phyloP scores from a whole-genome alignment of 2,113 vertebrate genomes.

The Neotoma lepida region DNA sequence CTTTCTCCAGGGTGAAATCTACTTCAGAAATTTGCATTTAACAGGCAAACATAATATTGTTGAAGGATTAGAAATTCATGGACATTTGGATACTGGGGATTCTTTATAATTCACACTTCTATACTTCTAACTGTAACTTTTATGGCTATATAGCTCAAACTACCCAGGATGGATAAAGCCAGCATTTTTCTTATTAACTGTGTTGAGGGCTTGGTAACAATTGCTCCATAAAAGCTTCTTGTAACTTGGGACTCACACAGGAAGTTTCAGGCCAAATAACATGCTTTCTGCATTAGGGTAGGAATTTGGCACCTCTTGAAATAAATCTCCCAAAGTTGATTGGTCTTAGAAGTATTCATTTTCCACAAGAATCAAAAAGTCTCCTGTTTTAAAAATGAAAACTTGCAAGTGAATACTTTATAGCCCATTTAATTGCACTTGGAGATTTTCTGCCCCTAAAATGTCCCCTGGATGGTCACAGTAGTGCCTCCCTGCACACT shows the following conservation, averaged over 20 bases:
- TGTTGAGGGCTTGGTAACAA: slow-evolving; percentile 69
- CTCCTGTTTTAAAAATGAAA: slow-evolving; percentile 73
- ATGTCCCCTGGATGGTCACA: slow-evolving; percentile 57
- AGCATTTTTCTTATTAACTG: slow-evolving; percentile 78
- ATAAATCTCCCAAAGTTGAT: slow-evolving; percentile 68
- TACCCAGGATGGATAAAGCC: slow-evolving; percentile 68
- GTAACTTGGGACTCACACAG: slow-evolving; percentile 62
- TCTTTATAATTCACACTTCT: slow-evolving; percentile 76
- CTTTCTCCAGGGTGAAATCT: slow-evolving; percentile 76
- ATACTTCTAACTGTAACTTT: slow-evolving; percentile 76
- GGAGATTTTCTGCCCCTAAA: slow-evolving; percentile 65
- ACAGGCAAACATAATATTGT: slow-evolving; percentile 76
- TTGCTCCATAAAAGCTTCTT: slow-evolving; percentile 57
- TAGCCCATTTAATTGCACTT: slow-evolving; percentile 68
- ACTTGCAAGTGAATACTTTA: slow-evolving; percentile 66
- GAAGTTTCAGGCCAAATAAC: slow-evolving; percentile 54
- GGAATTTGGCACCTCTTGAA: slow-evolving; percentile 56
- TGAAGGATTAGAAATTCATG: slow-evolving; percentile 82
- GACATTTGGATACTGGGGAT: slow-evolving; percentile 77
- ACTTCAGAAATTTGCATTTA: slow-evolving; percentile 78
- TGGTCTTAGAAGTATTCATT: slow-evolving; percentile 66
- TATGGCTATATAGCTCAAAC: slow-evolving; percentile 74
- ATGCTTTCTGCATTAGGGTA: slow-evolving; percentile 23
- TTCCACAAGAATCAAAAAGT: slow-evolving; percentile 61
- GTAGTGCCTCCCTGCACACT: slow-evolving; percentile 40